Percentiles rank a stretch among this genome's conserved stretches.
These are phyloP conservation scores for Sturnira hondurensis DNA, from an alignment of 2,113 vertebrate species.

Conservation along the genomic window DNA sequence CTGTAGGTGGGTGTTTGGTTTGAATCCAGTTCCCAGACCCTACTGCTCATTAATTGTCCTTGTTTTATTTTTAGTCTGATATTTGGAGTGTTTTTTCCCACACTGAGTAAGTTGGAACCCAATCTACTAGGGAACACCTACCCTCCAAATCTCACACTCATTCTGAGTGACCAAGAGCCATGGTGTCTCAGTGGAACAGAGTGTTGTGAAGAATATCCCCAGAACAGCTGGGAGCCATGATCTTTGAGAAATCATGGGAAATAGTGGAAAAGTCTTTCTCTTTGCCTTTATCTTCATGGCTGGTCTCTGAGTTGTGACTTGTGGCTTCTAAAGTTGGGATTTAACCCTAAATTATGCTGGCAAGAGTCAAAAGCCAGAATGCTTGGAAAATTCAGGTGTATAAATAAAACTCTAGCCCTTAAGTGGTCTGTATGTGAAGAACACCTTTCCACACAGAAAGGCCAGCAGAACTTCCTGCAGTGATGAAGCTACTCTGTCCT, in stretches of 20 bases:
- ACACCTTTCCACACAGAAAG: not conserved
- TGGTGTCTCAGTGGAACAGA: not conserved
- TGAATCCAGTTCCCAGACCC: slow-evolving; percentile 56
- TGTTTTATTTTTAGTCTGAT: slow-evolving; percentile 68
- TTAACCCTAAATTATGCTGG: slow-evolving; percentile 22
- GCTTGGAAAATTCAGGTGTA: slow-evolving; percentile 35
- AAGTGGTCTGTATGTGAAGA: not conserved
- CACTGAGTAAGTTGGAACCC: not conserved
- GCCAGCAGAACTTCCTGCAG: not conserved
- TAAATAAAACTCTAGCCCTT: not conserved
- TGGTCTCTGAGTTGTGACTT: not conserved
- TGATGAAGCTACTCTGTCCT: not conserved
- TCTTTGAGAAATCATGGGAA: slow-evolving; percentile 35
- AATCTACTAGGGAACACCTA: not conserved
- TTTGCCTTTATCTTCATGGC: not conserved
- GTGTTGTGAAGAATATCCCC: not conserved
- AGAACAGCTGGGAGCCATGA: slow-evolving; percentile 13
- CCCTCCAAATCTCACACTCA: not conserved
- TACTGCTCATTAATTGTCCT: slow-evolving; percentile 24
- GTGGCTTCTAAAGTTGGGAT: slow-evolving; percentile 9
- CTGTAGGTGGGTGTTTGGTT: slow-evolving; percentile 55
- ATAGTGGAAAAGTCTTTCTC: not conserved
- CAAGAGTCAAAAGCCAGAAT: slow-evolving; percentile 19
- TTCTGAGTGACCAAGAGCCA: slow-evolving; percentile 9
- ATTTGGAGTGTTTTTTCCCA: slow-evolving; percentile 61